Evolutionary conservation across 2,797 vertebrate species (phyloP).

Genomic region (Todus mexicanus): DNA sequence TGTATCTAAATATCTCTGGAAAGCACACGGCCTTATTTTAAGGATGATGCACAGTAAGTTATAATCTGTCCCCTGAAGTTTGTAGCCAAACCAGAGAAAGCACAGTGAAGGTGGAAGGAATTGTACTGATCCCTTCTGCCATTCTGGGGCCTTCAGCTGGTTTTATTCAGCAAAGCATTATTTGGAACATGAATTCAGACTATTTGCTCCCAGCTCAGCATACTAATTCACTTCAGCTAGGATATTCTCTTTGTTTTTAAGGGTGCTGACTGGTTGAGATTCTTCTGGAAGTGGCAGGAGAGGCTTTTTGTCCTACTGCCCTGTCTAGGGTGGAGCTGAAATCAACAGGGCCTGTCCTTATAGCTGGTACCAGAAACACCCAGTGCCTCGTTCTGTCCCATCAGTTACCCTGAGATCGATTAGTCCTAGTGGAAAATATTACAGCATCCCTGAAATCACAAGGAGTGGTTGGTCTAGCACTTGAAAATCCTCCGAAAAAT

Average conservation of each 20-base stretch:
- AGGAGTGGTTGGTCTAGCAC: not conserved
- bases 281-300: not conserved
- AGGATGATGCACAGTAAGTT: not conserved
- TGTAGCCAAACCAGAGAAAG: not conserved
- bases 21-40: not conserved
- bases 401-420: not conserved
- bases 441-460: not conserved
- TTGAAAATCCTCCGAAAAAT: not conserved
- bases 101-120: not conserved
- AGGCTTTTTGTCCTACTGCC: conserved; percentile 29
- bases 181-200: not conserved
- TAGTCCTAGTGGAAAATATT: not conserved
- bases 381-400: not conserved
- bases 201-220: not conserved
- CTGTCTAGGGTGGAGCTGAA: not conserved
- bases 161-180: not conserved
- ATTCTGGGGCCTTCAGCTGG: not conserved
- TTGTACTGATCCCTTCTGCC: not conserved
- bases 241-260: not conserved
- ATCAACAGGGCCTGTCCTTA: not conserved
- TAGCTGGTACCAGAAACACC: not conserved
- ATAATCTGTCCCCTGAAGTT: accelerated
- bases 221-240: not conserved
- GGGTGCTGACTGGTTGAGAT: not conserved
- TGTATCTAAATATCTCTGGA: not conserved